Evolutionary conservation across 2,888 invertebrate species (phyloP).

Genomic region (Augochlorella aurata): DNA sequence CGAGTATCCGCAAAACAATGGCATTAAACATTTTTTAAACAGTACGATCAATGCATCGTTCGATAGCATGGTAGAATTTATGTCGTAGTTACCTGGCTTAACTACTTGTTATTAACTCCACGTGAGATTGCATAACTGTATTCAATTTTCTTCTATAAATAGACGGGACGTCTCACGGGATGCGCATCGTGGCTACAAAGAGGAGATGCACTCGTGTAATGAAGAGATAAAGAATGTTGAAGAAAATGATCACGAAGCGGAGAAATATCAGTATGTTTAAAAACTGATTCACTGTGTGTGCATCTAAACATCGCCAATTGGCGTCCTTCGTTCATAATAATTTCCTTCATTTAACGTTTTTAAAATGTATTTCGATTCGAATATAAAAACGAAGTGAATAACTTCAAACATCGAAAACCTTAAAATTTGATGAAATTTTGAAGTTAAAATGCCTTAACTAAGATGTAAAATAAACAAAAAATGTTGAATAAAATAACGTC

Average conservation of each 20-base stretch:
- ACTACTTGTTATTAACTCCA: slow-evolving; percentile 1
- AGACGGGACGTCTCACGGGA: background rate
- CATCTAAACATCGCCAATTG: background rate
- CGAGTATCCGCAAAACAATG: background rate
- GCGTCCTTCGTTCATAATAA: background rate
- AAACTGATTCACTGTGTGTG: no score
- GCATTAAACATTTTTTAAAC: background rate
- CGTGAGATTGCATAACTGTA: background rate
- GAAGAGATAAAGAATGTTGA: background rate
- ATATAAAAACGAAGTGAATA: background rate
- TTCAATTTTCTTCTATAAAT: background rate
- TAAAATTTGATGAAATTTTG: no score
- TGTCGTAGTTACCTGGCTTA: background rate
- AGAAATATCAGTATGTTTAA: background rate
- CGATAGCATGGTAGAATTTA: background rate
- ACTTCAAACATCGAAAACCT: no score
- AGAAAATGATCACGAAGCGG: background rate
- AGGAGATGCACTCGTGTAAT: background rate
- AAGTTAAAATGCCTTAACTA: no score
- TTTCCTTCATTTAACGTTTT: background rate
- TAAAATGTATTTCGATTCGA: background rate
- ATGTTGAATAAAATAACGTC: no score
- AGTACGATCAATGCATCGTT: background rate
- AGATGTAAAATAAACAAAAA: no score
- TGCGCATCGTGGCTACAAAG: background rate